A percentile compares a stretch with the other conserved stretches of the same genome.
Conservation (phyloP, 2,113 vertebrate genomes). For the Raja brachyura region DNA sequence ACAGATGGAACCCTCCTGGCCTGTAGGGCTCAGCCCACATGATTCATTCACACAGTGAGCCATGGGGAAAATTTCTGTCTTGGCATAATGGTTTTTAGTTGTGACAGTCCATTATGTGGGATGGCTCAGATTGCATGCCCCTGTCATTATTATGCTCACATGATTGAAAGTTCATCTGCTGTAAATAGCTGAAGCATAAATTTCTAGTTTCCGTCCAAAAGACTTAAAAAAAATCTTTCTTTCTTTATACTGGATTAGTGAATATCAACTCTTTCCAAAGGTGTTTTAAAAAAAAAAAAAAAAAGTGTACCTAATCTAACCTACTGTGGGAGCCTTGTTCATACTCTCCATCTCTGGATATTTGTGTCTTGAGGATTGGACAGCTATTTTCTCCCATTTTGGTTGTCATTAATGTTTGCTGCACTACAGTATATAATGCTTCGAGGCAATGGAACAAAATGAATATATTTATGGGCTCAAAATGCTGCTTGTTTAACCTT, state of each 20-base stretch:
- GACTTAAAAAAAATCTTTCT: background rate
- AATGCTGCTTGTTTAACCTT: conserved; percentile 36
- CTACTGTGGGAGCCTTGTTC: background rate
- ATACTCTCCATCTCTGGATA: background rate
- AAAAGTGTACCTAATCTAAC: background rate
- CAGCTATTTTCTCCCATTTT: background rate
- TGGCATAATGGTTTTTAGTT: conserved; percentile 22
- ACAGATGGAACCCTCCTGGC: conserved; percentile 25
- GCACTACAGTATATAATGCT: background rate
- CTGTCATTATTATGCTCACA: background rate
- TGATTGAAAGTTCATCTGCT: background rate
- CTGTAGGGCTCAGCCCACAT: background rate
- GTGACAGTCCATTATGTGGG: background rate
- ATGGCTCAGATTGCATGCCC: background rate
- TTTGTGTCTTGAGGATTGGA: background rate
- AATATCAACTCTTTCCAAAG: background rate
- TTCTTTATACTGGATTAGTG: background rate
- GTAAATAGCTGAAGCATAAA: background rate
- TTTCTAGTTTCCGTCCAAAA: background rate
- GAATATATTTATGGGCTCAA: conserved; percentile 35
- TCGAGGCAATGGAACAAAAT: conserved; percentile 31
- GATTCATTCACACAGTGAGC: background rate
- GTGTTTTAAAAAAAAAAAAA: background rate
- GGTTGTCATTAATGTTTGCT: conserved; percentile 33
- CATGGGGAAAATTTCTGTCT: conserved; percentile 1